Evolutionary conservation across 2,797 vertebrate species (phyloP).

Genomic region (Muraenolepis orangiensis): DNA sequence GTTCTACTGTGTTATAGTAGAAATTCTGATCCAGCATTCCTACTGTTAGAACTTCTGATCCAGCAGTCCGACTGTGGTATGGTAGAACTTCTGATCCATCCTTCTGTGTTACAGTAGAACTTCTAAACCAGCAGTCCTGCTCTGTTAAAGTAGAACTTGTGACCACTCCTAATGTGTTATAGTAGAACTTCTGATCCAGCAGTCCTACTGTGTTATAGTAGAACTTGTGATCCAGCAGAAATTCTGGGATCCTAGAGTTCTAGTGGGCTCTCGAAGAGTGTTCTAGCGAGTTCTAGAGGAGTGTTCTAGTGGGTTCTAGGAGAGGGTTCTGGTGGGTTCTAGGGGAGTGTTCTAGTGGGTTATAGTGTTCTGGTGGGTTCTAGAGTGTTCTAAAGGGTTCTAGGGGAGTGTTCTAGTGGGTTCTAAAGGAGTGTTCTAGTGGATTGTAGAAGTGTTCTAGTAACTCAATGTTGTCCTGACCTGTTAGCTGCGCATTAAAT

Average conservation of each 20-base stretch:
- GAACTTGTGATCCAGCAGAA: no score
- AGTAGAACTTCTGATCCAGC: no score
- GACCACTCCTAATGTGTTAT: no score
- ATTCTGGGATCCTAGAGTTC: neutral
- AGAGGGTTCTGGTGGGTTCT: neutral
- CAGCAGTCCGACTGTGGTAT: no score
- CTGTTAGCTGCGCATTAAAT: constrained; percentile 12
- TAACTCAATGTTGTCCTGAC: neutral
- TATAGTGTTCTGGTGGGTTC: neutral
- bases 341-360: neutral
- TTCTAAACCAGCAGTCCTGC: no score
- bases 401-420: neutral
- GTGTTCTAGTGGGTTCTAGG: neutral
- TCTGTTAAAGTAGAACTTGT: no score
- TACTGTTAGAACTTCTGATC: no score
- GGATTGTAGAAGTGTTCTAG: neutral
- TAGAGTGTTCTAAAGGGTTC: neutral
- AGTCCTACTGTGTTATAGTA: no score
- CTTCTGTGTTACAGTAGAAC: no score
- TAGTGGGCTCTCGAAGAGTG: neutral
- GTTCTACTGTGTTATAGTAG: no score
- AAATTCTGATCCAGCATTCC: no score
- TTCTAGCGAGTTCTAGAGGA: neutral
- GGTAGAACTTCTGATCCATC: no score
- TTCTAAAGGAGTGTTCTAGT: neutral